Evolutionary conservation across 2,888 invertebrate genomes (phyloP).

Genomic region (Philereme vetulata): DNA sequence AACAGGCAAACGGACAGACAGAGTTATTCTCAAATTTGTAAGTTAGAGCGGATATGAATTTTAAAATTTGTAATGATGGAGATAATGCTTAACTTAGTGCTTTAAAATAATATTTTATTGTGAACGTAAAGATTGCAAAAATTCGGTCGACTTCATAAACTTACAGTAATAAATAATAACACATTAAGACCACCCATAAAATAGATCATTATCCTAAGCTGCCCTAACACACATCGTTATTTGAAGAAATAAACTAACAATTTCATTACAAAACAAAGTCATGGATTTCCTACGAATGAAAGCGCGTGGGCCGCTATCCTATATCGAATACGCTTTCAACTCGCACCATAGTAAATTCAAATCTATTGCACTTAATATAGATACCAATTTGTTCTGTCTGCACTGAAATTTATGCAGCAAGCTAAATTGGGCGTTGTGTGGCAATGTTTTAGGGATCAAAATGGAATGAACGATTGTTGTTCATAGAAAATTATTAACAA

Average conservation of each 20-base stretch:
- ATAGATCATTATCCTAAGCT: slow-evolving; percentile 45
- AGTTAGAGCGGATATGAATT: too few species aligned
- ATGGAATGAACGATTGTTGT: slow-evolving; percentile 30
- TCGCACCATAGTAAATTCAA: slow-evolving; percentile 42
- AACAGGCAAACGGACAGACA: too few species aligned
- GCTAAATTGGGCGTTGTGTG: slow-evolving; percentile 41
- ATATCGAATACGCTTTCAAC: slow-evolving; percentile 49
- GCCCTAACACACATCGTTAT: slow-evolving; percentile 62
- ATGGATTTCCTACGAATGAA: slow-evolving; percentile 75
- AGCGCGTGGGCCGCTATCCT: slow-evolving; percentile 74
- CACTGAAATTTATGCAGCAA: slow-evolving; percentile 12
- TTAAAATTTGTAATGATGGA: too few species aligned
- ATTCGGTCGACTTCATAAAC: too few species aligned
- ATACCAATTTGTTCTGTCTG: slow-evolving; percentile 40
- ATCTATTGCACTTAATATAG: slow-evolving; percentile 39
- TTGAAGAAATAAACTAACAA: slow-evolving; percentile 74
- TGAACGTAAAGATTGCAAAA: too few species aligned
- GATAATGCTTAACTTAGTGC: too few species aligned
- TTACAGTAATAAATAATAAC: slow-evolving; percentile 19
- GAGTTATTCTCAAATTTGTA: too few species aligned
- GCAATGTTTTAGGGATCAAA: slow-evolving; percentile 35
- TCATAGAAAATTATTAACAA: slow-evolving; percentile 65
- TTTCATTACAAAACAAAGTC: slow-evolving; percentile 79
- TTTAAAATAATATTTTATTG: too few species aligned
- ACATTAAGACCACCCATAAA: slow-evolving; percentile 62